These are phyloP conservation scores for Phalacrocorax aristotelis DNA, from an alignment of 2,113 vertebrate species.

Conservation along the genomic window DNA sequence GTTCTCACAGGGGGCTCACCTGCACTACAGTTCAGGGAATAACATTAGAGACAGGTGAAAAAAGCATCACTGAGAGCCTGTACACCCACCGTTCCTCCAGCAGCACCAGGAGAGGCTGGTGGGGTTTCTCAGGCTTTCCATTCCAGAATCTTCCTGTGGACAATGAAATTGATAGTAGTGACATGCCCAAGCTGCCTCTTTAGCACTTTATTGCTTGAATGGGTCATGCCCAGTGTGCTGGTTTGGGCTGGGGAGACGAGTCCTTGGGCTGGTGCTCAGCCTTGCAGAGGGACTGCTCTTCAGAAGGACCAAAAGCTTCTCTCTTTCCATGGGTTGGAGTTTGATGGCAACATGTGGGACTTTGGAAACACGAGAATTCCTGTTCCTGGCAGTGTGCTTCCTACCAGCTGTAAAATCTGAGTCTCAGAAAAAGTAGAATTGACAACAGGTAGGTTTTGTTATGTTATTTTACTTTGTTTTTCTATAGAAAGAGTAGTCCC, in stretches of 20 bases:
- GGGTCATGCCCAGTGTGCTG: neutral
- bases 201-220: neutral
- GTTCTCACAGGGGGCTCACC: neutral
- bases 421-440: rapidly evolving
- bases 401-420: neutral
- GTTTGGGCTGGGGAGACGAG: neutral
- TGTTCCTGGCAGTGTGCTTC: neutral
- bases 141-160: neutral
- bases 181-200: neutral
- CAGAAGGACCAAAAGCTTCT: neutral
- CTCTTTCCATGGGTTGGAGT: neutral
- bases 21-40: no score
- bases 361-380: neutral
- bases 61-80: neutral
- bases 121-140: neutral
- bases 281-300: no score
- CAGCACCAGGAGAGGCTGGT: neutral
- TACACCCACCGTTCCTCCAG: neutral
- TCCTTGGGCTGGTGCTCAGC: neutral
- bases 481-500: neutral
- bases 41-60: neutral
- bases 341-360: neutral
- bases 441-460: neutral
- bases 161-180: rapidly evolving
- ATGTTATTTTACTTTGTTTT: neutral